These are phyloP conservation scores for Carassius gibelio DNA, from an alignment of 2,113 vertebrate species.

Conservation along the genomic window DNA sequence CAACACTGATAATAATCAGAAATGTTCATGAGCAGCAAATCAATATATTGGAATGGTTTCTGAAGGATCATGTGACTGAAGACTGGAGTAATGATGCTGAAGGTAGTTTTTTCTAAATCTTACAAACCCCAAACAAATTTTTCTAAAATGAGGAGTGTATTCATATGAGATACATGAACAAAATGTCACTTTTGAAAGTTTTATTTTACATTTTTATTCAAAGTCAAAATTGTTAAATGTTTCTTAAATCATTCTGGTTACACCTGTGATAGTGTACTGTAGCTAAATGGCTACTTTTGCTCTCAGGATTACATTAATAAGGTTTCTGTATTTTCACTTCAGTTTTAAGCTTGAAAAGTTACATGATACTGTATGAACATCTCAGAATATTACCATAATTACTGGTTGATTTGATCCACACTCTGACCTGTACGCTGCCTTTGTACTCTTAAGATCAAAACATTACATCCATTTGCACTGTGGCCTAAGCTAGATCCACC, in stretches of 20 bases:
- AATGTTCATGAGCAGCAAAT: too few relatives aligned
- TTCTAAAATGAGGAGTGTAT: too few relatives aligned
- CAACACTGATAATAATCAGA: too few relatives aligned
- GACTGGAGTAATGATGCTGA: too few relatives aligned
- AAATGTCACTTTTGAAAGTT: too few relatives aligned
- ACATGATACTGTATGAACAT: background rate
- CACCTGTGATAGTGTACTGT: background rate
- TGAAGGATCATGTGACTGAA: too few relatives aligned
- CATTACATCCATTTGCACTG: slow-evolving; percentile 12
- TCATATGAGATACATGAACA: too few relatives aligned
- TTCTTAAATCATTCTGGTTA: too few relatives aligned
- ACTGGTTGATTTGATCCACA: background rate
- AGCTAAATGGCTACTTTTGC: background rate
- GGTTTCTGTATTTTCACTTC: background rate
- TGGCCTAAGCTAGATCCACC: background rate
- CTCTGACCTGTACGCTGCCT: background rate
- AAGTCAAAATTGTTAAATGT: too few relatives aligned
- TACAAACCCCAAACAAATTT: background rate
- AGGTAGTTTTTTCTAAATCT: too few relatives aligned
- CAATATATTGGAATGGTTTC: too few relatives aligned
- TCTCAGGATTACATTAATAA: background rate
- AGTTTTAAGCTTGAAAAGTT: background rate
- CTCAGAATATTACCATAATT: background rate
- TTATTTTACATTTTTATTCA: too few relatives aligned
- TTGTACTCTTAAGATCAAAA: slow-evolving; percentile 5